Conservation (phyloP, 2,888 invertebrate genomes). For the Caenorhabditis uteleia region DNA sequence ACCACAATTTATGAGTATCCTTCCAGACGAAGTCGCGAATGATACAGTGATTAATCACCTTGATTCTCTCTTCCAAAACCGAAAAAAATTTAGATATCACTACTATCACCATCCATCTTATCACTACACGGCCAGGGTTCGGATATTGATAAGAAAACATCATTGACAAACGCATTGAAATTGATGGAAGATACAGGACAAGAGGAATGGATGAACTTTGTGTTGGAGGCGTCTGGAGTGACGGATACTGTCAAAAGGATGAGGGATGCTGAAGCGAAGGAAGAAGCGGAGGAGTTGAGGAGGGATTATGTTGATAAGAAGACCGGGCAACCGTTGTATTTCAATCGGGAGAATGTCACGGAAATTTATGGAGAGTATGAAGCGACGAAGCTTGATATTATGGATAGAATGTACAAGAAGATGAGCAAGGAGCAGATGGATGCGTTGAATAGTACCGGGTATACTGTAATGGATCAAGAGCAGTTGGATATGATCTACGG, state of each 20-base stretch:
- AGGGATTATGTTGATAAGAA: slow-evolving; percentile 30
- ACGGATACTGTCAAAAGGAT: slow-evolving; percentile 45
- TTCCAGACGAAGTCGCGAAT: slow-evolving; percentile 57
- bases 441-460: slow-evolving; percentile 50
- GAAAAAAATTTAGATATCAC: slow-evolving; percentile 42
- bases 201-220: slow-evolving; percentile 65
- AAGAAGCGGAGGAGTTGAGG: slow-evolving; percentile 34
- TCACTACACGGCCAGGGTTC: slow-evolving; percentile 56
- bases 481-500: slow-evolving; percentile 54
- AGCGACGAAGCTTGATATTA: slow-evolving; percentile 34
- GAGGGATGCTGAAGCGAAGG: slow-evolving; percentile 24
- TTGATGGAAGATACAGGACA: slow-evolving; percentile 35
- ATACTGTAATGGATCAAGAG: slow-evolving; percentile 35
- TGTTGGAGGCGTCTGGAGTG: slow-evolving; percentile 65
- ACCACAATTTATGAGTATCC: slow-evolving; percentile 60
- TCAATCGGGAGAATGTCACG: slow-evolving; percentile 37
- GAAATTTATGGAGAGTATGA: slow-evolving; percentile 40
- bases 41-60: slow-evolving; percentile 35
- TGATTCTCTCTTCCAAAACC: too few species aligned
- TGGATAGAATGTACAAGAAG: slow-evolving; percentile 37
- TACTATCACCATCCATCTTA: slow-evolving; percentile 62
- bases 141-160: slow-evolving; percentile 19
- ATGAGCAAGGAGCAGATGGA: slow-evolving; percentile 32
- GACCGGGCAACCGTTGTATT: slow-evolving; percentile 43
- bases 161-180: slow-evolving; percentile 29